These are phyloP conservation scores for Enteromius mattozi DNA, from an alignment of 2,797 vertebrate genomes.

Conservation along the genomic window DNA sequence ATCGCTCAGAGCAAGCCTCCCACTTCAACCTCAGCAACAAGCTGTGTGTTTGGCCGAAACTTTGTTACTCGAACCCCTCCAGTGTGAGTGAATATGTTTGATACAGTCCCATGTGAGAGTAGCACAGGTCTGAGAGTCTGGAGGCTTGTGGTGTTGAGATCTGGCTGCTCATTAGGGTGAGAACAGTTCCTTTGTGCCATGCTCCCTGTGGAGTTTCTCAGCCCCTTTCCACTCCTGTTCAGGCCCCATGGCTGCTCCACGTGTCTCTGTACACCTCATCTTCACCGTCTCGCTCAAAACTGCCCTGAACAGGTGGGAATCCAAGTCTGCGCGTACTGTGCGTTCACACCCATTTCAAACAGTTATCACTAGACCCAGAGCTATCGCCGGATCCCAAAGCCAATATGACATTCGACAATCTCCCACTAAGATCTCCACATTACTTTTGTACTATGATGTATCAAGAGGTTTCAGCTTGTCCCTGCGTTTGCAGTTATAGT, in stretches of 20 bases:
- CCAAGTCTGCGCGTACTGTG: constrained; percentile 18
- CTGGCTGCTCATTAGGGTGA: constrained; percentile 46
- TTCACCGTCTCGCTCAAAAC: constrained; percentile 19
- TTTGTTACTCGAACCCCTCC: constrained; percentile 13
- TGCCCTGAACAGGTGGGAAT: constrained; percentile 50
- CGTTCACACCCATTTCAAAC: constrained; percentile 59
- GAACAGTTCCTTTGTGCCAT: constrained; percentile 17
- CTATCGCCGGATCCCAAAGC: constrained; percentile 54
- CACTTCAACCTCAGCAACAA: constrained; percentile 24
- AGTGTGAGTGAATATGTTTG: constrained; percentile 17
- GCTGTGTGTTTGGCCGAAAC: not conserved
- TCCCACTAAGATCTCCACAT: constrained; percentile 36
- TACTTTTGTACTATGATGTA: constrained; percentile 44
- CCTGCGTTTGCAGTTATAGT: constrained; percentile 52
- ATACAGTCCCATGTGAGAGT: constrained; percentile 14
- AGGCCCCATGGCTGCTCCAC: not conserved
- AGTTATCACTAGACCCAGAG: constrained; percentile 58
- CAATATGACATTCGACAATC: constrained; percentile 44
- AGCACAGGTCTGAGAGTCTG: constrained; percentile 23
- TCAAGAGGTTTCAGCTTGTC: constrained; percentile 56
- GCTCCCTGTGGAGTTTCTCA: constrained; percentile 34
- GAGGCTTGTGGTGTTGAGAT: constrained; percentile 17
- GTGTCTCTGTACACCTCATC: not conserved
- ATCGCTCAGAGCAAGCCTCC: constrained; percentile 22
- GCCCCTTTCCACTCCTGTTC: constrained; percentile 3